Evolutionary conservation across 2,797 vertebrate species (phyloP).

Genomic region (Takifugu rubripes): DNA sequence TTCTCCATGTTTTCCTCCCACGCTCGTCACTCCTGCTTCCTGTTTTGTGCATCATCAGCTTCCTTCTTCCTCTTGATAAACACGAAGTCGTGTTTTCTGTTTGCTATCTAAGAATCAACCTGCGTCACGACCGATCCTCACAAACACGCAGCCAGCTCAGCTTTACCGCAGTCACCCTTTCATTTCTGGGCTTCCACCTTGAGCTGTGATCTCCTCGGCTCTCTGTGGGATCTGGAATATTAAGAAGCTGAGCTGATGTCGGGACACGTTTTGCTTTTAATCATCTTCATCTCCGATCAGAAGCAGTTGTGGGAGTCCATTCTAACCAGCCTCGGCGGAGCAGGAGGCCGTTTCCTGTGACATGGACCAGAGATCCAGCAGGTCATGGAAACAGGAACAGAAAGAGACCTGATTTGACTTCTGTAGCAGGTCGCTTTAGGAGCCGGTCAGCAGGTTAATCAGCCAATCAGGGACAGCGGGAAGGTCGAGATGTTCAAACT

Average conservation of each 20-base stretch:
- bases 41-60: too few relatives aligned
- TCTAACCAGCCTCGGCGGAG: slow-evolving; percentile 47
- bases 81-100: too few relatives aligned
- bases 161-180: slow-evolving; percentile 1
- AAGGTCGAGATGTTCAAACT: too few relatives aligned
- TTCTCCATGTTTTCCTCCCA: too few relatives aligned
- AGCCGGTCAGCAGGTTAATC: slow-evolving; percentile 10
- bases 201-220: not conserved
- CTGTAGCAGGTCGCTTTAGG: too few relatives aligned
- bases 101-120: not conserved
- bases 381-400: slow-evolving; percentile 68
- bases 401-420: not conserved
- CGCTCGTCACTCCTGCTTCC: too few relatives aligned
- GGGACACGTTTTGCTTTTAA: slow-evolving; percentile 50
- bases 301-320: slow-evolving; percentile 46
- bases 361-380: slow-evolving; percentile 38
- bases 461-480: slow-evolving; percentile 21
- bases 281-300: slow-evolving; percentile 41
- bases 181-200: slow-evolving; percentile 44
- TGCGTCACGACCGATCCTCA: slow-evolving; percentile 2
- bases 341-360: slow-evolving; percentile 43
- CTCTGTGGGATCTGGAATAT: too few relatives aligned
- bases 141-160: not conserved
- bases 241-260: slow-evolving; percentile 51
- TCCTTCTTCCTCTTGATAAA: too few relatives aligned